Percentiles rank a stretch among this genome's conserved stretches.
phyloP scores from a whole-genome alignment of 2,797 vertebrate genomes.

The Okamejei kenojei region DNA sequence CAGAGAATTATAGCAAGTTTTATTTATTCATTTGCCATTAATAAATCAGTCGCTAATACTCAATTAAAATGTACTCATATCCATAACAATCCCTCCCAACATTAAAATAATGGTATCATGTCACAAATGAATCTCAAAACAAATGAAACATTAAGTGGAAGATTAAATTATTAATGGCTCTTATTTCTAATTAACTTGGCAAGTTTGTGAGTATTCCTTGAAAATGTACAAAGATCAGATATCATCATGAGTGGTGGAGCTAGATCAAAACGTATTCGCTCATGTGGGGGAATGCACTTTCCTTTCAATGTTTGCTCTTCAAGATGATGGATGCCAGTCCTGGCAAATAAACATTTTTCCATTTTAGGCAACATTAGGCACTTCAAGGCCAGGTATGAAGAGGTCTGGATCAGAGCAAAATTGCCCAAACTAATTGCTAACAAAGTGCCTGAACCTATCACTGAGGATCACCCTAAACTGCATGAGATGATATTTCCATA shows the following conservation, averaged over 20 bases:
- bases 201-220: conserved; percentile 27
- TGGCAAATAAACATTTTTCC: not conserved
- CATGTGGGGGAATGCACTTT: conserved; percentile 18
- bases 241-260: not conserved
- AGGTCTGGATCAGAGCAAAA: not conserved
- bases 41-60: conserved; percentile 36
- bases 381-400: conserved; percentile 28
- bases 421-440: conserved; percentile 13
- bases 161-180: conserved; percentile 33
- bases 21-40: conserved; percentile 31
- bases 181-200: conserved; percentile 30
- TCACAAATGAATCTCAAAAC: conserved; percentile 17
- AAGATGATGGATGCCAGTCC: conserved; percentile 13
- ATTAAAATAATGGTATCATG: conserved; percentile 34
- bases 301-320: not conserved
- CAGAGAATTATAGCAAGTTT: conserved; percentile 16
- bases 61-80: not conserved
- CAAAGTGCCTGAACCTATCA: not conserved
- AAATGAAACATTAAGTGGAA: conserved; percentile 30
- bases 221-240: conserved; percentile 33
- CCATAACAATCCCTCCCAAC: conserved; percentile 14
- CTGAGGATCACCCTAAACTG: not conserved
- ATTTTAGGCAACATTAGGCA: conserved; percentile 28
- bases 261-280: conserved; percentile 3
- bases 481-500: not conserved